phyloP scores from a whole-genome alignment of 35 echinoderm and acorn worm species.

The Chiridota heheva region DNA sequence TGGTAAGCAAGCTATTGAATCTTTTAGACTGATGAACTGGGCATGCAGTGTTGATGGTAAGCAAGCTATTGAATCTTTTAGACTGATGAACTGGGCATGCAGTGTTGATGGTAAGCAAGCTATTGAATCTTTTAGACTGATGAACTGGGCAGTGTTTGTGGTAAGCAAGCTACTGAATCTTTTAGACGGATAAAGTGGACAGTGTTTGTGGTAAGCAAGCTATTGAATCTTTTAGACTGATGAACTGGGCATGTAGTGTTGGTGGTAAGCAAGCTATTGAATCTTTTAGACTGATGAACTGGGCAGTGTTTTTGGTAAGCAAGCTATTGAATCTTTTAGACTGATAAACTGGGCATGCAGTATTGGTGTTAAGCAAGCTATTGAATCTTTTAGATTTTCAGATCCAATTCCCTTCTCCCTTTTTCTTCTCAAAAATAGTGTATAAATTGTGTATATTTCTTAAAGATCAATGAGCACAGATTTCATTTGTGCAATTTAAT shows the following conservation, averaged over 20 bases:
- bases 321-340: constrained; percentile 6
- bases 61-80: background rate
- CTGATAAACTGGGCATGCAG: constrained; percentile 68
- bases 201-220: constrained; percentile 63
- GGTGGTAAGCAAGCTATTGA: constrained; percentile 45
- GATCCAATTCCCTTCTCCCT: no score
- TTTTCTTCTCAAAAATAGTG: no score
- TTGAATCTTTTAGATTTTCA: constrained; percentile 35
- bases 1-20: constrained; percentile 43
- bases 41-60: constrained; percentile 56
- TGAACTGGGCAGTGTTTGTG: constrained; percentile 71
- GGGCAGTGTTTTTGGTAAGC: constrained; percentile 61
- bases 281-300: no score
- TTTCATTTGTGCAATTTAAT: no score
- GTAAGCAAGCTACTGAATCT: constrained; percentile 38
- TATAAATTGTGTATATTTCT: no score
- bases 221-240: background rate
- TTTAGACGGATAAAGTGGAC: constrained; percentile 62
- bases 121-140: constrained; percentile 9
- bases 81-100: no score
- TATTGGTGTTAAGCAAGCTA: constrained; percentile 52
- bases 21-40: no score
- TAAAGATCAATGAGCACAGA: no score
- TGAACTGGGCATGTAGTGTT: no score
- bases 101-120: constrained; percentile 53